A percentile compares a stretch with the other conserved stretches of the same genome.
phyloP scores from a whole-genome alignment of 2,888 invertebrate species.

The Drosophila neotestacea region DNA sequence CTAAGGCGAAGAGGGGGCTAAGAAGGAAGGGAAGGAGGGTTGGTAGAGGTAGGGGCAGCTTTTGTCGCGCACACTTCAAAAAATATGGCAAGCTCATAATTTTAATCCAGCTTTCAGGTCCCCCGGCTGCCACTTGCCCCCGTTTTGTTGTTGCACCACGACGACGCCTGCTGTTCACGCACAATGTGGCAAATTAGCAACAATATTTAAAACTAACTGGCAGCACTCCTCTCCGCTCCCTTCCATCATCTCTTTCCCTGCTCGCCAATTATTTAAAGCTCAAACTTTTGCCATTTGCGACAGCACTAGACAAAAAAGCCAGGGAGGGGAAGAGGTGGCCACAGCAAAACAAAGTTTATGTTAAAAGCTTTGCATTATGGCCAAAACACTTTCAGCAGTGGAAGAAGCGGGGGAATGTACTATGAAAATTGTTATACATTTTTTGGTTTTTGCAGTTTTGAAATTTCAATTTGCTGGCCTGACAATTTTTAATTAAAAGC shows the following conservation, averaged over 20 bases:
- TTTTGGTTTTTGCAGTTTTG: conserved; percentile 58
- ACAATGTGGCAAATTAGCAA: conserved; percentile 79
- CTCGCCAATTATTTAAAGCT: conserved; percentile 74
- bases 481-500: conserved; percentile 77
- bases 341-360: conserved; percentile 61
- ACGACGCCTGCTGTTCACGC: conserved; percentile 61
- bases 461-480: conserved; percentile 69
- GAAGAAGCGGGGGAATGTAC: conserved; percentile 22
- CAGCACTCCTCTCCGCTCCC: conserved; percentile 12
- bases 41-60: neutral
- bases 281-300: conserved; percentile 72
- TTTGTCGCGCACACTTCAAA: conserved; percentile 64
- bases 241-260: neutral
- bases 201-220: conserved; percentile 78
- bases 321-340: conserved; percentile 2
- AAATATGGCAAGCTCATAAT: conserved; percentile 80
- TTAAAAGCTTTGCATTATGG: conserved; percentile 70
- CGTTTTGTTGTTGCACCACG: neutral
- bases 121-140: neutral
- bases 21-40: neutral
- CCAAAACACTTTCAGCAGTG: conserved; percentile 65
- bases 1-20: neutral
- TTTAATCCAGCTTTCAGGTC: conserved; percentile 67
- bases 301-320: conserved; percentile 49
- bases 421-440: conserved; percentile 43